Conservation (phyloP, 2,888 invertebrate species). For the Lasioglossum villosulum region DNA sequence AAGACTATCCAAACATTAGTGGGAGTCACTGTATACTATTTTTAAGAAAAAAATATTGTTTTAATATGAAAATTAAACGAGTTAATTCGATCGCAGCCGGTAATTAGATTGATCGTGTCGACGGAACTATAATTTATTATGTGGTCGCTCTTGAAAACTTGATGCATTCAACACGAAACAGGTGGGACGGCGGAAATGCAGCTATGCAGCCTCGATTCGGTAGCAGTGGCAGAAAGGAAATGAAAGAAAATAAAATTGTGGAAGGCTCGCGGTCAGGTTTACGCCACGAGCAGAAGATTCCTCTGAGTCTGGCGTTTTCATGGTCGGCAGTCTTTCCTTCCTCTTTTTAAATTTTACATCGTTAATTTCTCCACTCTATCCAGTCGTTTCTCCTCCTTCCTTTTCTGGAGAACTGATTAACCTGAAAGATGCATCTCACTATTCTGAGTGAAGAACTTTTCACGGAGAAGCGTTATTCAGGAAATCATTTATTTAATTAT, state of each 20-base stretch:
- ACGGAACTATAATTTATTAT: slow-evolving; percentile 14
- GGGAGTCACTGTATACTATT: no score
- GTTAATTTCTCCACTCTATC: slow-evolving; percentile 11
- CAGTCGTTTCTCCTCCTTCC: not conserved
- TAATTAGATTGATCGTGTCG: not conserved
- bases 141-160: slow-evolving; percentile 15
- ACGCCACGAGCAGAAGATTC: slow-evolving; percentile 1
- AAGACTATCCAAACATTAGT: no score
- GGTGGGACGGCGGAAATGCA: not conserved
- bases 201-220: slow-evolving; percentile 3
- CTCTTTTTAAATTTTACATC: slow-evolving; percentile 27
- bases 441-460: not conserved
- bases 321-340: not conserved
- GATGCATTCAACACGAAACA: slow-evolving; percentile 21
- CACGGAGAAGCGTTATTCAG: not conserved
- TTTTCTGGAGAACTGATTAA: not conserved
- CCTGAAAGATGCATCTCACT: not conserved
- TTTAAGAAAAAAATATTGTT: no score
- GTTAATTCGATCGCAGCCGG: not conserved
- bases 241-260: slow-evolving; percentile 12
- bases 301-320: not conserved
- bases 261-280: slow-evolving; percentile 20
- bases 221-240: not conserved
- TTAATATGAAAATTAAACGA: no score
- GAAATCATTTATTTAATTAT: not conserved